Base-by-base conservation (phyloP, 2,888 invertebrate species). In the Drosophila pseudotalamancana region DNA sequence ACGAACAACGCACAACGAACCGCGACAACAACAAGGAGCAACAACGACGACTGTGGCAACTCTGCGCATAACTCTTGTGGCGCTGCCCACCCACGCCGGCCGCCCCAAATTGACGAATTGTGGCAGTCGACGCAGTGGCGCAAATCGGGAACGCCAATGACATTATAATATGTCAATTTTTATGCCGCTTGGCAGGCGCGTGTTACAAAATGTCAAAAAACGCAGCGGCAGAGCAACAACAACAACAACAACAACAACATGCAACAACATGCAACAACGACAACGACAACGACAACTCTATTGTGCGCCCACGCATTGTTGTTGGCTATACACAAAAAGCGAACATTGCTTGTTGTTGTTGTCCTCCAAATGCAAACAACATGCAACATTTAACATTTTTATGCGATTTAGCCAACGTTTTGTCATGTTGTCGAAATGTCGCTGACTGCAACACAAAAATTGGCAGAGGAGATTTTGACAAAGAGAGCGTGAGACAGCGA, bases 141-240 rank as follows among this genome's bases (percentile, higher is more conserved):
- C 83, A 80, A 80, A 80, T 80, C 80, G 80, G 83, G 80, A 67
- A 82, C 80, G 80, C 80, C 80, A 72, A 83, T 87, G 84, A 87
- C 86, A 84, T 87, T 87, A 80, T 87, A 86, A 87, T 87, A 87
- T 84, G 87, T 87, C 87, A 87, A 84, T 87, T 87, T 87, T 83
- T 77, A 85, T 85, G 84, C 82, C 77, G 79, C 76, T 83, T 83
- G 84, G 84, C 82, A 84, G 83, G 77, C 81, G 82, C 82, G 83
- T 83, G 83, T 84, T 82, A 80, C 77, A 68, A 85, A 84, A 83
- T 82, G 83, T 82, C 85, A 80, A 76, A 76, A 84, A 79, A 82
- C 83, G 55, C 83, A 82, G 83, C 78, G 68, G 73, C 67, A 77
- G 67, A 78, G 48, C 60, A 59, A 9, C 45, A 70, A 53, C 62